Conservation (phyloP, 2,113 vertebrate species). For the Calyptommatus sinebrachiatus region DNA sequence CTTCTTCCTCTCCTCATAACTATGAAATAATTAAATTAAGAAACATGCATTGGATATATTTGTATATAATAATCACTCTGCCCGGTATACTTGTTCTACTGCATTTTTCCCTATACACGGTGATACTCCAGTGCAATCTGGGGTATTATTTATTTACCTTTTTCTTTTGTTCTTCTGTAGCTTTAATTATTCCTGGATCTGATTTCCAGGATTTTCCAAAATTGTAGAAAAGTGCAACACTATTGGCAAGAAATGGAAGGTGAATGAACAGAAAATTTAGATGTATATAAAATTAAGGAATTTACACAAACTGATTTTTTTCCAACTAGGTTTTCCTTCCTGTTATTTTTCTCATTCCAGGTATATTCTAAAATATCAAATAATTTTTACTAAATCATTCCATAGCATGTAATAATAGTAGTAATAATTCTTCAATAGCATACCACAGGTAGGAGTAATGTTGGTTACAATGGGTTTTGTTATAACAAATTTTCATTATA, state of each 20-base stretch:
- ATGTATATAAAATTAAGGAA: constrained; percentile 91
- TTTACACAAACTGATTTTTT: not conserved
- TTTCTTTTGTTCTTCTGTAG: constrained; percentile 98
- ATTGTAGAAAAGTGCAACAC: constrained; percentile 95
- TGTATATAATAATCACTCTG: no score
- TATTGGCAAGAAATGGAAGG: constrained; percentile 94
- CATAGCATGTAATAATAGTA: not conserved
- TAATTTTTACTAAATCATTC: not conserved
- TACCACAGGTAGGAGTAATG: no score
- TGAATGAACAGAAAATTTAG: constrained; percentile 92
- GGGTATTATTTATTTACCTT: constrained; percentile 75
- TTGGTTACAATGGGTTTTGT: no score
- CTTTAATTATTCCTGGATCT: constrained; percentile 98
- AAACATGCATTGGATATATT: not conserved
- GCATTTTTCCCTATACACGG: not conserved
- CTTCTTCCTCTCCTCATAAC: no score
- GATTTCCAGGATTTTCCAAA: constrained; percentile 99
- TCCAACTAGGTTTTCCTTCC: constrained; percentile 11
- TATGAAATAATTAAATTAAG: not conserved
- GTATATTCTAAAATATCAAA: not conserved
- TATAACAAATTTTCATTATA: no score
- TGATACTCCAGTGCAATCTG: not conserved
- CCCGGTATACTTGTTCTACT: not conserved
- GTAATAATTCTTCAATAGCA: not conserved
- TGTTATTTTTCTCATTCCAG: not conserved